Evolutionary conservation across 2,888 invertebrate species (phyloP).

Genomic region (Chrysolina haemoptera): DNA sequence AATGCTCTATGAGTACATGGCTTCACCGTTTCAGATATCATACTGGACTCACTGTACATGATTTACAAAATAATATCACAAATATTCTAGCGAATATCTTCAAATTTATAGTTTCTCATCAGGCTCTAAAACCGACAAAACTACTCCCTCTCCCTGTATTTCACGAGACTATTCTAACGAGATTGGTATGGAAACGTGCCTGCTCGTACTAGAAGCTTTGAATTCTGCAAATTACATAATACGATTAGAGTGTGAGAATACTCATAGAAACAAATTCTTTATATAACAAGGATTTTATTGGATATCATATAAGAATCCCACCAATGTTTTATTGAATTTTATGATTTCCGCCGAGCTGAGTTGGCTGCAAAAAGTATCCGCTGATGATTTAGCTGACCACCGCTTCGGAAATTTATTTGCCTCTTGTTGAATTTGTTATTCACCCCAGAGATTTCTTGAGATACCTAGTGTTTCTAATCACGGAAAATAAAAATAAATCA

Average conservation of each 20-base stretch:
- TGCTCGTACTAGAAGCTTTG: too few species aligned
- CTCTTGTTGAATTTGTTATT: constrained; percentile 43
- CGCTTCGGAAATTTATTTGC: constrained; percentile 37
- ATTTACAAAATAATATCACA: too few species aligned
- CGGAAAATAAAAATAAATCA: constrained; percentile 2
- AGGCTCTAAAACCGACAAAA: too few species aligned
- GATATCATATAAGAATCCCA: not conserved
- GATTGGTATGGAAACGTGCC: too few species aligned
- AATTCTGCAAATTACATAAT: too few species aligned
- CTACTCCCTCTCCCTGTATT: too few species aligned
- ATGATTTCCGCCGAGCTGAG: constrained; percentile 26
- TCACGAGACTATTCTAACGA: too few species aligned
- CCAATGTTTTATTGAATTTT: constrained; percentile 30
- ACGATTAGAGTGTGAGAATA: not conserved
- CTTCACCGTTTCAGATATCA: too few species aligned
- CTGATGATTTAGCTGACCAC: constrained; percentile 39
- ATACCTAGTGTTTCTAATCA: not conserved
- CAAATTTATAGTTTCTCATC: too few species aligned
- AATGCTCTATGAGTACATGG: too few species aligned
- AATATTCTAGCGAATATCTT: too few species aligned
- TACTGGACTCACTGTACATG: too few species aligned
- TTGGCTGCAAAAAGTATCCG: constrained; percentile 39
- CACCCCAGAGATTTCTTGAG: constrained; percentile 21
- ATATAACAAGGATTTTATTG: not conserved
- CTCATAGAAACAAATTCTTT: not conserved